These are phyloP conservation scores for Xylota segnis DNA, from an alignment of 2,888 invertebrate species.

Conservation along the genomic window DNA sequence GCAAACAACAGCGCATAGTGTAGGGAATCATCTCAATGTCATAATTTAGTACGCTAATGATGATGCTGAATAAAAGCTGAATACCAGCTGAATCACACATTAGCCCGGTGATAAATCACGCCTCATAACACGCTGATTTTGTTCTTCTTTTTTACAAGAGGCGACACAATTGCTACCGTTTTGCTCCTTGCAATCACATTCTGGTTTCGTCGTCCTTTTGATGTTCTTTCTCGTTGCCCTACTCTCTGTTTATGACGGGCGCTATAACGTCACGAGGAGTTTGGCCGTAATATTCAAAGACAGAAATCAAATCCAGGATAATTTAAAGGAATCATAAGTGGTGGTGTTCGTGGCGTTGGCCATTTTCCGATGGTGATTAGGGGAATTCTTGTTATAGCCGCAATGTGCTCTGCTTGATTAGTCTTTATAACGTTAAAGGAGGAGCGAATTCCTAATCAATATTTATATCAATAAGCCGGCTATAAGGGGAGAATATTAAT, in stretches of 20 bases:
- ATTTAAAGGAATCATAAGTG: conserved; percentile 2
- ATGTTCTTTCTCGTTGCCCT: neutral
- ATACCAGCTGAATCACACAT: conserved; percentile 10
- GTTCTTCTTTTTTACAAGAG: neutral
- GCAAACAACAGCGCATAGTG: neutral
- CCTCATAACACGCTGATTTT: conserved; percentile 7
- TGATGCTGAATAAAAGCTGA: conserved; percentile 9
- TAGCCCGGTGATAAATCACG: conserved; percentile 8
- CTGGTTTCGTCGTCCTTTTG: neutral
- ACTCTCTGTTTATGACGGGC: neutral
- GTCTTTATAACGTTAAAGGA: neutral
- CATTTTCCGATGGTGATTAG: conserved; percentile 1
- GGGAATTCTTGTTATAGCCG: conserved; percentile 9
- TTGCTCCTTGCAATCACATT: conserved; percentile 7
- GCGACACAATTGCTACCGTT: neutral
- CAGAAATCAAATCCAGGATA: neutral
- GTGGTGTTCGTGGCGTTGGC: neutral
- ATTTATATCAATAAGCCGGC: conserved; percentile 18
- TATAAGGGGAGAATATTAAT: conserved; percentile 17
- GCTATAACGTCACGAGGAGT: neutral
- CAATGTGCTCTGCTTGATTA: conserved; percentile 8
- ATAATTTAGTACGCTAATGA: conserved; percentile 25
- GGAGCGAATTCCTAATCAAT: conserved; percentile 17
- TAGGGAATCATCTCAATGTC: conserved; percentile 1
- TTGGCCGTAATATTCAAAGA: neutral